Conservation (phyloP, 53 echinoderm and acorn worm species). For the Stichopus horrens region DNA sequence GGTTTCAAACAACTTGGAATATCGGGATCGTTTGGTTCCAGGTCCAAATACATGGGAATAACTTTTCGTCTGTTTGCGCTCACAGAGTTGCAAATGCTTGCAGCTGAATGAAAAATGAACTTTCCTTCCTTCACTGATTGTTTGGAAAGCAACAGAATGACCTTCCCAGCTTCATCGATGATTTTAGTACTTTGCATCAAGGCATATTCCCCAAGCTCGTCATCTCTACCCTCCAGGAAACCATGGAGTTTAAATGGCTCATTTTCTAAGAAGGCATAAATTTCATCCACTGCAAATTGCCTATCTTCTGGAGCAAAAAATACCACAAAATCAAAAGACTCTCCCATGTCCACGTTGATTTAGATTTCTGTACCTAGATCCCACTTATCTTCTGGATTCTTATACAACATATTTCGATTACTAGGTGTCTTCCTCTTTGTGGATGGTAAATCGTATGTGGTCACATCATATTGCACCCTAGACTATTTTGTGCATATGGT, state of each 20-base stretch:
- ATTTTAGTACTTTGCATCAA: background rate
- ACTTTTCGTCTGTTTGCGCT: background rate
- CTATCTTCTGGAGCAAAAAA: conserved; percentile 25
- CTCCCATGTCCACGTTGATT: background rate
- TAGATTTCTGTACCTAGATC: too few species aligned
- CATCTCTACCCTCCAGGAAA: conserved; percentile 43
- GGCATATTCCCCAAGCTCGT: conserved; percentile 42
- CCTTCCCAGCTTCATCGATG: conserved; percentile 10
- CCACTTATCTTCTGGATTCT: too few species aligned
- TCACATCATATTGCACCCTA: too few species aligned
- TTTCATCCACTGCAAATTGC: background rate
- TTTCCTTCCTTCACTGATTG: conserved; percentile 12
- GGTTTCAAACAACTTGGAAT: conserved; percentile 1
- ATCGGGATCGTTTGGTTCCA: background rate
- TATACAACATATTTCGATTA: too few species aligned
- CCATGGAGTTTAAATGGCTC: conserved; percentile 29
- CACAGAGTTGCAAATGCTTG: conserved; percentile 45
- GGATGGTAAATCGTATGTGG: too few species aligned
- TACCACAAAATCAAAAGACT: conserved; percentile 49
- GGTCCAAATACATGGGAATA: conserved; percentile 34
- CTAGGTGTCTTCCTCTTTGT: too few species aligned
- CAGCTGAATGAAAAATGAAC: conserved; percentile 19
- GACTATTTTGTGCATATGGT: too few species aligned
- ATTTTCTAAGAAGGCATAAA: conserved; percentile 47
- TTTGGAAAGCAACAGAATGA: conserved; percentile 48